Percentiles rank a stretch among this genome's conserved stretches.
phyloP scores from a whole-genome alignment of 23 tunicate species.

The Styela clava region DNA sequence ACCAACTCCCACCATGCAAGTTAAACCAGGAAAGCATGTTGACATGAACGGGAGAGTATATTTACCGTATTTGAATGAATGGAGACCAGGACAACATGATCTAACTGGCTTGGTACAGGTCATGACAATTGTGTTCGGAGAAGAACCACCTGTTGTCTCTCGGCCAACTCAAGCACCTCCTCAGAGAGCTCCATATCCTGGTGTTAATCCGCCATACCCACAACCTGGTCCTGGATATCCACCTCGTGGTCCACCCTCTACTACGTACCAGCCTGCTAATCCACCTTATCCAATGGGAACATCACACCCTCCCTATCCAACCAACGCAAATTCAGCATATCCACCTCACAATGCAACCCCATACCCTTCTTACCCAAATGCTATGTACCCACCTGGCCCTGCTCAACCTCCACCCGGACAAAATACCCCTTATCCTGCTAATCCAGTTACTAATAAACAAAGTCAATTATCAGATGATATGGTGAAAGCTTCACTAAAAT shows the following conservation, averaged over 20 bases:
- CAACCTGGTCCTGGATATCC: conserved; percentile 36
- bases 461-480: conserved; percentile 45
- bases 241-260: conserved; percentile 78
- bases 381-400: conserved; percentile 20
- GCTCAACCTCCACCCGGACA: conserved; percentile 19
- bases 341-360: conserved; percentile 17
- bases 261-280: conserved; percentile 46
- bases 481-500: conserved; percentile 64
- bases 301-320: conserved; percentile 54
- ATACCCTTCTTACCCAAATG: conserved; percentile 22
- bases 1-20: conserved; percentile 94
- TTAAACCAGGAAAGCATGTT: conserved; percentile 93
- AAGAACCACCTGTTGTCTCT: conserved; percentile 83
- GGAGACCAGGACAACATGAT: conserved; percentile 56
- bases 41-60: conserved; percentile 90
- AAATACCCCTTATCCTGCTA: conserved; percentile 19
- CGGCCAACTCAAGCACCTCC: conserved; percentile 49
- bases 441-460: conserved; percentile 10
- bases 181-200: conserved; percentile 44
- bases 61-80: conserved; percentile 91
- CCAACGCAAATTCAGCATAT: conserved; percentile 2
- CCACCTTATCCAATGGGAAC: conserved; percentile 52
- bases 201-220: conserved; percentile 25
- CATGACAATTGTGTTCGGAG: conserved; percentile 70
- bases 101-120: conserved; percentile 69